Conservation (phyloP, 2,797 vertebrate genomes). For the Heterohyrax brucei region DNA sequence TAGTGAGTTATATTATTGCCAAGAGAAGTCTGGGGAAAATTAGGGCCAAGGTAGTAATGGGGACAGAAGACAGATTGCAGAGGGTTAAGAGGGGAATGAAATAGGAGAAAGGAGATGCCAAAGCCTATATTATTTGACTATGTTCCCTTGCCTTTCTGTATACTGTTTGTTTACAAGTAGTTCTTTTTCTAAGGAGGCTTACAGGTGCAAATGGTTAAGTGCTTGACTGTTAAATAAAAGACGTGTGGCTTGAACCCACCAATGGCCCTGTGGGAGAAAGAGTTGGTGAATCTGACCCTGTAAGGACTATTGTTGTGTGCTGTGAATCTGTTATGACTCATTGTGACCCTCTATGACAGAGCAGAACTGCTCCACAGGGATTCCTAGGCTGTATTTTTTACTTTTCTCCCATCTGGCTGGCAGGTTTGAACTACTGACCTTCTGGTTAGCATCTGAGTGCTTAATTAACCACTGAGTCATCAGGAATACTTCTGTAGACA, state of each 20-base stretch:
- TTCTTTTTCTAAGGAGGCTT: not conserved
- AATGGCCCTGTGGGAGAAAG: not conserved
- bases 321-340: not conserved
- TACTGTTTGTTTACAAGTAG: not conserved
- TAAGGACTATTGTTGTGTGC: not conserved
- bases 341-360: not conserved
- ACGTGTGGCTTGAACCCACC: not conserved
- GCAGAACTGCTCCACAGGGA: not conserved
- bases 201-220: not conserved
- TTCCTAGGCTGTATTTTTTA: not conserved
- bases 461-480: not conserved
- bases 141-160: not conserved
- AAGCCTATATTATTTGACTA: not conserved
- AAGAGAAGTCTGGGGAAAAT: conserved; percentile 29
- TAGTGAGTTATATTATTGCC: not conserved
- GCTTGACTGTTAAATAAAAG: not conserved
- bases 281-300: no score
- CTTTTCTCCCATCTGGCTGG: not conserved
- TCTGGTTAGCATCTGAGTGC: not conserved
- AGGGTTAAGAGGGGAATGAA: not conserved
- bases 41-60: not conserved
- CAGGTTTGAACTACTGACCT: not conserved
- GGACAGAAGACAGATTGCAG: not conserved
- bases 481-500: not conserved
- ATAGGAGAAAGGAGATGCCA: not conserved